A percentile compares a stretch with the other conserved stretches of the same genome.
phyloP scores from a whole-genome alignment of 1,140 invertebrate species.

The Anagrus nilaparvatae region DNA sequence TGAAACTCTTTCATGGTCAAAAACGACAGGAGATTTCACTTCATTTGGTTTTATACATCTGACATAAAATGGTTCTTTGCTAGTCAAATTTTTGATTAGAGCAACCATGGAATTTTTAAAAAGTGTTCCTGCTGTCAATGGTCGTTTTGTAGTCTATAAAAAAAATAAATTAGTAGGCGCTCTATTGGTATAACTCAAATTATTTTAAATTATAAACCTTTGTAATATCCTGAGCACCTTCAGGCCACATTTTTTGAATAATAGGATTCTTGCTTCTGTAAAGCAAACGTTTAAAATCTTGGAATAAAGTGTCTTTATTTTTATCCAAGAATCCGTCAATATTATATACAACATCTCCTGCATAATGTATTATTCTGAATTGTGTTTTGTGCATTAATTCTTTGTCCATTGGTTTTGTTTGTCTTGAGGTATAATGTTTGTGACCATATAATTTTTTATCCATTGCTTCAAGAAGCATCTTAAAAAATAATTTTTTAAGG shows the following conservation, averaged over 20 bases:
- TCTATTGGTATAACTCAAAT: slow-evolving; percentile 1
- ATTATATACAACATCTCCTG: slow-evolving; percentile 90
- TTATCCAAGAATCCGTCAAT: slow-evolving; percentile 89
- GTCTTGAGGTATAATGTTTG: slow-evolving; percentile 82
- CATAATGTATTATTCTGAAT: slow-evolving; percentile 86
- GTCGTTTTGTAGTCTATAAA: slow-evolving; percentile 81
- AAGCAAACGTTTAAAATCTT: slow-evolving; percentile 89
- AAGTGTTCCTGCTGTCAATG: slow-evolving; percentile 81
- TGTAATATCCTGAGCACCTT: slow-evolving; percentile 82
- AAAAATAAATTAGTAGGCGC: slow-evolving; percentile 4
- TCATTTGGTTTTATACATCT: slow-evolving; percentile 94
- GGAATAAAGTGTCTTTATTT: slow-evolving; percentile 90
- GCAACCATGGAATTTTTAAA: slow-evolving; percentile 93
- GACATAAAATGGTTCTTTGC: slow-evolving; percentile 95
- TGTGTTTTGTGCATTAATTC: slow-evolving; percentile 69
- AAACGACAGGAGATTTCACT: slow-evolving; percentile 71
- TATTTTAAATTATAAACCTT: slow-evolving; percentile 45
- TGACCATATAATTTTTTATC: slow-evolving; percentile 79
- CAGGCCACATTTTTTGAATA: slow-evolving; percentile 87
- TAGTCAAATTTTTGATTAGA: slow-evolving; percentile 76
- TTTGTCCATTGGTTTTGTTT: slow-evolving; percentile 72
- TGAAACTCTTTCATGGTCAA: slow-evolving; percentile 68
- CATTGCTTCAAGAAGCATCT: slow-evolving; percentile 87
- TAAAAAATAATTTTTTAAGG: slow-evolving; percentile 16
- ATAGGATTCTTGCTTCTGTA: slow-evolving; percentile 69